phyloP scores from a whole-genome alignment of 1,140 invertebrate species.

The Megathymus violae region DNA sequence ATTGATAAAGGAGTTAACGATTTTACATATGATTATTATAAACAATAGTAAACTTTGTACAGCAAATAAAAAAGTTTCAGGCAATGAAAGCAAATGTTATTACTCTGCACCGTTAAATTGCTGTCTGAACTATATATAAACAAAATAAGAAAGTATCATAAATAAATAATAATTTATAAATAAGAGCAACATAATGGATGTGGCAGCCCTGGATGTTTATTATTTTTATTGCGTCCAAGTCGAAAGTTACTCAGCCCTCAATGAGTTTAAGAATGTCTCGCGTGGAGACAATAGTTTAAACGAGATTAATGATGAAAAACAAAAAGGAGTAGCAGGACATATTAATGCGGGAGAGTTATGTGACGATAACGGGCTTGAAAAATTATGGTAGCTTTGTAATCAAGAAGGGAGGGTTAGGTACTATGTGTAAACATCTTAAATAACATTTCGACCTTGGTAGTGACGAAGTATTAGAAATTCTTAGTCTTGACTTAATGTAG shows the following conservation, averaged over 20 bases:
- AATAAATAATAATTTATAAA: no score
- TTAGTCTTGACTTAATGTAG: no score
- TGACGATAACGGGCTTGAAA: conserved; percentile 18
- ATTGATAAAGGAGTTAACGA: no score
- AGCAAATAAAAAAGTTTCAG: no score
- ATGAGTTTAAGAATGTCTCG: conserved; percentile 41
- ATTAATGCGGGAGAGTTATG: conserved; percentile 25
- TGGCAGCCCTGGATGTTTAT: conserved; percentile 55
- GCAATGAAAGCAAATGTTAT: no score
- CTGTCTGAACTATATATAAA: not conserved
- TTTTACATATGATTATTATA: no score
- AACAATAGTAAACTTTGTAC: no score
- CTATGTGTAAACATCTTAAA: no score
- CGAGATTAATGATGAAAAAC: conserved; percentile 37
- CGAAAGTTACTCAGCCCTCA: conserved; percentile 31
- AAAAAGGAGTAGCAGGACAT: conserved; percentile 21
- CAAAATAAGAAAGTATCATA: no score
- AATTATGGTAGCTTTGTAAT: not conserved
- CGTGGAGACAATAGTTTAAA: conserved; percentile 37
- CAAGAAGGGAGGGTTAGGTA: conserved; percentile 1
- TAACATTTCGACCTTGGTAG: no score
- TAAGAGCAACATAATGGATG: not conserved
- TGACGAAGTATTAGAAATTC: no score
- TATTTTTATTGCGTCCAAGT: conserved; percentile 53
- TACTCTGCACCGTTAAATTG: no score